Percentiles rank a stretch among this genome's conserved stretches.
Evolutionary conservation across 2,797 vertebrate species (phyloP).

Genomic region (Parotocinclus haroldoi): DNA sequence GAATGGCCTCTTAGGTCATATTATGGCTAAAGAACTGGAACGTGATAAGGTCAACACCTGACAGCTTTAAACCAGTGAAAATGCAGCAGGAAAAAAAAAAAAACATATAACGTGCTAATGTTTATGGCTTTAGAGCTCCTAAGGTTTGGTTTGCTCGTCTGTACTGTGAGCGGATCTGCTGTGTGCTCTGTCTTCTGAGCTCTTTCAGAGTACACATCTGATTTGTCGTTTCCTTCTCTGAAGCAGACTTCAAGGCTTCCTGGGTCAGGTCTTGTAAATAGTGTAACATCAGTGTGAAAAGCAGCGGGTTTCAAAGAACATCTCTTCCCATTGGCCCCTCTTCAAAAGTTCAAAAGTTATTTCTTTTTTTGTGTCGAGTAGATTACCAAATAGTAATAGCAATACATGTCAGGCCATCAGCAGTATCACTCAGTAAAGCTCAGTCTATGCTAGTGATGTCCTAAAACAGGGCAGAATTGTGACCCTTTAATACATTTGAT

Average conservation of each 20-base stretch:
- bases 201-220: constrained; percentile 56
- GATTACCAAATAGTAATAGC: no score
- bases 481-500: constrained; percentile 1
- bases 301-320: constrained; percentile 50
- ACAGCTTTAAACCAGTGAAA: constrained; percentile 3
- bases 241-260: constrained; percentile 54
- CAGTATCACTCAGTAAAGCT: no score
- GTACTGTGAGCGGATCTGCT: constrained; percentile 45
- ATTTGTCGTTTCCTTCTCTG: constrained; percentile 51
- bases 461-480: background rate
- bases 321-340: constrained; percentile 38
- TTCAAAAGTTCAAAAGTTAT: no score
- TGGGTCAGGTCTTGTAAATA: constrained; percentile 61
- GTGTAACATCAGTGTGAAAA: constrained; percentile 60
- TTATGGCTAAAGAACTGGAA: constrained; percentile 1
- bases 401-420: no score
- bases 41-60: background rate
- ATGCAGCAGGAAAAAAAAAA: background rate
- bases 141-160: constrained; percentile 8
- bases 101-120: background rate
- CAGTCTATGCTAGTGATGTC: background rate
- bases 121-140: constrained; percentile 1
- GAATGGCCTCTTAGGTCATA: constrained; percentile 6
- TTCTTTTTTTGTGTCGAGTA: no score
- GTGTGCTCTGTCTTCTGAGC: constrained; percentile 41